Conservation (phyloP, 2,888 invertebrate species). For the Platycnemis pennipes region DNA sequence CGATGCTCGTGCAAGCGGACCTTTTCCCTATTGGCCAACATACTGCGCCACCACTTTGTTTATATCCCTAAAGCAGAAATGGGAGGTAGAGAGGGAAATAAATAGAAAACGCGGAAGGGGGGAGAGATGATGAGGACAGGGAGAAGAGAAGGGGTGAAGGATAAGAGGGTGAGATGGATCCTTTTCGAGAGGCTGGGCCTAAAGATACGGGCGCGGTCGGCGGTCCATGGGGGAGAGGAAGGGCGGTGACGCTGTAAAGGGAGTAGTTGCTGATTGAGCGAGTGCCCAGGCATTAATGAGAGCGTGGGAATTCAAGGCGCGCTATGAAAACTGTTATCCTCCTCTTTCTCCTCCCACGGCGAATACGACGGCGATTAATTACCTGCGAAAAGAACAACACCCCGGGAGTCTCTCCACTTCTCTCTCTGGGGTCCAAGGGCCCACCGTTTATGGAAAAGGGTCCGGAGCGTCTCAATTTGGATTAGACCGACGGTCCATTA, state of each 20-base stretch:
- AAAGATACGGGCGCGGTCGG: background rate
- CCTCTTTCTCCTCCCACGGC: background rate
- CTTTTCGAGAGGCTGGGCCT: slow-evolving; percentile 14
- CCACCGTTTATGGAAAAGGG: background rate
- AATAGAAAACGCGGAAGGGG: too few species aligned
- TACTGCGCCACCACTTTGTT: background rate
- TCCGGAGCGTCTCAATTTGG: slow-evolving; percentile 15
- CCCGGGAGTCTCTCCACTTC: background rate
- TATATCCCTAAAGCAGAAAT: slow-evolving; percentile 11
- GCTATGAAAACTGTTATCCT: slow-evolving; percentile 27
- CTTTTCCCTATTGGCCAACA: background rate
- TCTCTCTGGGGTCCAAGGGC: background rate
- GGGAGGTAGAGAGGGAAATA: background rate
- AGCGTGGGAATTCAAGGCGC: slow-evolving; percentile 50
- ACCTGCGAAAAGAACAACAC: slow-evolving; percentile 44
- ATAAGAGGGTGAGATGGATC: background rate
- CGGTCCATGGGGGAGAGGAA: background rate
- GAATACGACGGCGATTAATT: slow-evolving; percentile 42
- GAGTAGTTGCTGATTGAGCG: background rate
- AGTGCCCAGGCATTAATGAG: slow-evolving; percentile 44
- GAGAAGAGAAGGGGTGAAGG: background rate
- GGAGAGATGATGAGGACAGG: background rate
- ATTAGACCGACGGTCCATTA: background rate
- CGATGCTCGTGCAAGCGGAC: background rate
- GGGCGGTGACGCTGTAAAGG: background rate